Evolutionary conservation across 1,140 invertebrate genomes (phyloP), one percentile per base, ranked within the genome.

Genomic region (Panagrolaimus sp.): DNA sequence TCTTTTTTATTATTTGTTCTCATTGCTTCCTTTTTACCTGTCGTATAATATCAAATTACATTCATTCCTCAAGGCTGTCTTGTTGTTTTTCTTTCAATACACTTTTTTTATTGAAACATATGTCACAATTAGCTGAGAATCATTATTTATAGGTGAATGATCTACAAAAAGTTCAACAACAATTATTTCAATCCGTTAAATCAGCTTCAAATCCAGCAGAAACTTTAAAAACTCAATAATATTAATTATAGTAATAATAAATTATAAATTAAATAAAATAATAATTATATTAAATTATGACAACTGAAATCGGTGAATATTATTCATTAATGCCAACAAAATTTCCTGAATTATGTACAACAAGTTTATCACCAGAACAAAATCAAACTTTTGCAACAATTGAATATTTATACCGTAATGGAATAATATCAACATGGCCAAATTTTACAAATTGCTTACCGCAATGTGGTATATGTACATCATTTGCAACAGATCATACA

Each of bases 361-460:
- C 27, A 20, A 27, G 20, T 11, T 57, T 57, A 11, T 25, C 51
- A 23, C 9, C 51, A 11, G 20, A 57, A 57, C 51, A 57, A 57
- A 57, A 57, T 57, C 20, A 57, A 57, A 57, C 51, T 1, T 27
- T 57, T 27, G 14, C 20, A 5, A 11, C 27, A 27, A 57, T 57
- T 20, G 51, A 57, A 27, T 27, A 57, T 20, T 27, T 57, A 25
- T 27, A 27, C 2, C 9, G 20, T 11, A 20, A 20, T 11, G 51
- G 51, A 20, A 57, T 57, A n/a, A 27, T 57, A 20, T 20, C 51
- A n/a, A 23, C 43, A 27, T 75, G 74, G 74, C 74, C 74, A 9
- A 75, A 75, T 67, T 75, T 75, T 53, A 75, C 74, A 3, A 61
- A 77, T 44, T 75, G 74, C 61, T 62, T 70, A 11, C 74, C 74